Conservation (phyloP, 2,888 invertebrate species). For the Labia minor region DNA sequence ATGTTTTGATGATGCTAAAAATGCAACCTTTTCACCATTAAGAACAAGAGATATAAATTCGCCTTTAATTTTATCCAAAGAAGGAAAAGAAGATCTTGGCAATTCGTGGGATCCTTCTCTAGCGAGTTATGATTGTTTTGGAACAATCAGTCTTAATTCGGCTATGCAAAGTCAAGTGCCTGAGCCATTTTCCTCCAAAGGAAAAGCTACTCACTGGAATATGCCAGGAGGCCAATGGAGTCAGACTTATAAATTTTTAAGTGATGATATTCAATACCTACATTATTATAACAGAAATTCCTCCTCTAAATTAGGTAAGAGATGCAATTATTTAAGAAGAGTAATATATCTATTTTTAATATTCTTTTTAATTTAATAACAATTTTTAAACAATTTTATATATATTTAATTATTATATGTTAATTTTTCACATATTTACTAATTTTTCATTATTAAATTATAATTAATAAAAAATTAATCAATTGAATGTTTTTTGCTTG, state of each 20-base stretch:
- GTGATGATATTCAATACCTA: conserved; percentile 53
- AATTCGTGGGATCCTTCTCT: conserved; percentile 43
- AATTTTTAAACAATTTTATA: too few species aligned
- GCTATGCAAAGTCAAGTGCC: conserved; percentile 69
- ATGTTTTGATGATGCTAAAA: conserved; percentile 52
- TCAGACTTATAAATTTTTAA: conserved; percentile 56
- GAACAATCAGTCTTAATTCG: conserved; percentile 53
- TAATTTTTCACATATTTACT: too few species aligned
- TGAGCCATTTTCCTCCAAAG: conserved; percentile 41
- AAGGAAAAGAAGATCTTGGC: conserved; percentile 20
- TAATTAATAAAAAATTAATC: too few species aligned
- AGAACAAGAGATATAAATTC: conserved; percentile 53
- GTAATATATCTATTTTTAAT: too few species aligned
- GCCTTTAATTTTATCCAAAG: conserved; percentile 44
- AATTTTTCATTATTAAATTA: too few species aligned
- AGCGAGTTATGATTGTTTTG: conserved; percentile 56
- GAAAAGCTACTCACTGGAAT: conserved; percentile 49
- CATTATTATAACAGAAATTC: conserved; percentile 42
- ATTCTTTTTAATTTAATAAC: too few species aligned
- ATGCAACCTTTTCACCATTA: conserved; percentile 52
- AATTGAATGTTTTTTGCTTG: too few species aligned
- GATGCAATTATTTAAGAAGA: too few species aligned
- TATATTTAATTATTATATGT: too few species aligned
- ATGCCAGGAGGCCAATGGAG: conserved; percentile 67
- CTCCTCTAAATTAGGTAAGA: too few species aligned